A percentile compares a stretch with the other conserved stretches of the same genome.
phyloP scores from a whole-genome alignment of 2,797 vertebrate species.

The Galago senegalensis region DNA sequence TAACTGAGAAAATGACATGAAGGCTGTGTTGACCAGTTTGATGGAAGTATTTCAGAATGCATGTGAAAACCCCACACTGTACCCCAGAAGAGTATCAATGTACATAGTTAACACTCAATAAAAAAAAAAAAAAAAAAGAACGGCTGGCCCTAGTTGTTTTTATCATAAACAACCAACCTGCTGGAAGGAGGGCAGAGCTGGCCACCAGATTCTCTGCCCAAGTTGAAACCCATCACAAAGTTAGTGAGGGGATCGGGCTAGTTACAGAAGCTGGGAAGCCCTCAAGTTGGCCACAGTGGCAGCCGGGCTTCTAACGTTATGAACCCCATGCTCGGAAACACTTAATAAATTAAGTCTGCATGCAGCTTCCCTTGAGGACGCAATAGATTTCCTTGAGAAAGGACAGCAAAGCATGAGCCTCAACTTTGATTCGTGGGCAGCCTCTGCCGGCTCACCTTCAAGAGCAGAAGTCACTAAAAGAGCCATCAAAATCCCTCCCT shows the following conservation, averaged over 20 bases:
- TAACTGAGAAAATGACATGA: too few species aligned
- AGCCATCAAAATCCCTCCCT: neutral
- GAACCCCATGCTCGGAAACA: too few species aligned
- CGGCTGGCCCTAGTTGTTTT: neutral
- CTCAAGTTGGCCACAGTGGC: neutral
- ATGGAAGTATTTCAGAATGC: too few species aligned
- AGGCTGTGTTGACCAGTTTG: too few species aligned
- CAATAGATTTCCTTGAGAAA: neutral
- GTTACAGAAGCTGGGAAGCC: neutral
- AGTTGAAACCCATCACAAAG: neutral
- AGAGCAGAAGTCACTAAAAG: neutral
- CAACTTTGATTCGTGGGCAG: neutral
- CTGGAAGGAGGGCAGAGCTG: neutral
- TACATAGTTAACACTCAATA: too few species aligned
- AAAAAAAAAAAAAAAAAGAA: too few species aligned
- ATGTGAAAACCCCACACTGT: too few species aligned
- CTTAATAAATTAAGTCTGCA: neutral
- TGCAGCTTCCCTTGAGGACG: neutral
- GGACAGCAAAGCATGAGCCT: neutral
- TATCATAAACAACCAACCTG: neutral
- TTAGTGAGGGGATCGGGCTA: neutral
- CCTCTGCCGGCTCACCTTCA: neutral
- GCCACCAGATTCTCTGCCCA: neutral
- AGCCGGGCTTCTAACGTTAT: neutral
- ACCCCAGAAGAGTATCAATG: too few species aligned